Evolutionary conservation across 2,888 invertebrate genomes (phyloP).

Genomic region (Agriopis marginaria): DNA sequence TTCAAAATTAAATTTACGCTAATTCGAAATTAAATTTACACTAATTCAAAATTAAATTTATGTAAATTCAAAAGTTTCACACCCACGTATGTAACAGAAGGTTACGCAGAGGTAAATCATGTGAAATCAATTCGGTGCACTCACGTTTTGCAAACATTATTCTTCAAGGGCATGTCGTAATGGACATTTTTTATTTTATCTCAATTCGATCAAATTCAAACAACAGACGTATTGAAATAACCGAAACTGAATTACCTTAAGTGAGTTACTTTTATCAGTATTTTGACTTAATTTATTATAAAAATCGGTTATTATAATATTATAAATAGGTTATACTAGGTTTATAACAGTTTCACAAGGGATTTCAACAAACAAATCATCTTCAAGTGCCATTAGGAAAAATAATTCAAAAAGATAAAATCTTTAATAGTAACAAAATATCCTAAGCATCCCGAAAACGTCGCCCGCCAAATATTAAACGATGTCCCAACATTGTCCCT

Average conservation of each 20-base stretch:
- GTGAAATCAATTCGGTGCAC: conserved; percentile 30
- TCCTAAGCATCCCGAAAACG: conserved; percentile 17
- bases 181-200: conserved; percentile 3
- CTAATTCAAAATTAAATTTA: too few relatives aligned
- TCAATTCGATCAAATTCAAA: not conserved
- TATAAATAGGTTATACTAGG: too few relatives aligned
- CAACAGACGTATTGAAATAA: not conserved
- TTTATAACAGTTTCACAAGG: not conserved
- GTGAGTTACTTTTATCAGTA: too few relatives aligned
- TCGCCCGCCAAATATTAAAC: conserved; percentile 20
- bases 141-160: conserved; percentile 36
- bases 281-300: too few relatives aligned
- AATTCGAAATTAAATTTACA: too few relatives aligned
- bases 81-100: not conserved
- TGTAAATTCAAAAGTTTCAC: too few relatives aligned
- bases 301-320: too few relatives aligned
- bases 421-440: conserved; percentile 14
- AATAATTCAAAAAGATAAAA: conserved; percentile 16
- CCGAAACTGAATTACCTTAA: too few relatives aligned
- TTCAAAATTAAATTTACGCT: too few relatives aligned
- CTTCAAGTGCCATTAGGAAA: conserved; percentile 10
- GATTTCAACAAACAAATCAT: not conserved
- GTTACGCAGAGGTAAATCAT: conserved; percentile 20
- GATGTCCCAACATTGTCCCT: conserved; percentile 29
- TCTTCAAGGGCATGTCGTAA: conserved; percentile 21